These are phyloP conservation scores for Drosophila punjabiensis DNA, from an alignment of 1,140 invertebrate species.

Conservation along the genomic window DNA sequence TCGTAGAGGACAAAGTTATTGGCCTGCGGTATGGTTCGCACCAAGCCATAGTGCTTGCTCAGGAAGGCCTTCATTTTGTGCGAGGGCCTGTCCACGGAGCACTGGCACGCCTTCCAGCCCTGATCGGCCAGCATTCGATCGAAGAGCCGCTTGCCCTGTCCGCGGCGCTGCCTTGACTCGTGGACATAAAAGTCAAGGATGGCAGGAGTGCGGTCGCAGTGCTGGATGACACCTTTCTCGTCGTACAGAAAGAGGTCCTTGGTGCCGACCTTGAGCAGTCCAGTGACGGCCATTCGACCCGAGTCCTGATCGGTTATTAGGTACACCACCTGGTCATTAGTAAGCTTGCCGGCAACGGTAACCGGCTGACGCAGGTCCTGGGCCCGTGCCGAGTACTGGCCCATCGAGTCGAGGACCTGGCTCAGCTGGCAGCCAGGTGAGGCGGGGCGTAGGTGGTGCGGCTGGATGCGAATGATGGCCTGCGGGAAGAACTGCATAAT, in stretches of 20 bases:
- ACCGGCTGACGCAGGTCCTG: slow-evolving; percentile 31
- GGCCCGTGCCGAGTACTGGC: slow-evolving; percentile 34
- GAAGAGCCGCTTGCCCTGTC: slow-evolving; percentile 91
- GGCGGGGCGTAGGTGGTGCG: neutral
- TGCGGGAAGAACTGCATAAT: slow-evolving; percentile 26
- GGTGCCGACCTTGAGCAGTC: slow-evolving; percentile 92
- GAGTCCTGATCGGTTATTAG: slow-evolving; percentile 76
- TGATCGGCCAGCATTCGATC: slow-evolving; percentile 91
- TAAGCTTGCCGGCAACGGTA: slow-evolving; percentile 23
- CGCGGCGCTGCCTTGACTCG: slow-evolving; percentile 91
- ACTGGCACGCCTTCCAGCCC: slow-evolving; percentile 88
- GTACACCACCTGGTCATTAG: slow-evolving; percentile 31
- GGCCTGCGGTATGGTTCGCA: slow-evolving; percentile 91
- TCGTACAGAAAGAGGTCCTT: slow-evolving; percentile 94
- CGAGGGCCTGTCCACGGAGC: slow-evolving; percentile 96
- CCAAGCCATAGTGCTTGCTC: slow-evolving; percentile 91
- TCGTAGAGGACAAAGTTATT: slow-evolving; percentile 95
- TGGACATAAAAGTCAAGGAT: slow-evolving; percentile 95
- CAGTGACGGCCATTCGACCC: slow-evolving; percentile 89
- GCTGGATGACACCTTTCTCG: slow-evolving; percentile 86
- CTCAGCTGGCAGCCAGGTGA: neutral
- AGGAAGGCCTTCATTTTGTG: slow-evolving; percentile 93
- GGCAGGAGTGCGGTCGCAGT: slow-evolving; percentile 89
- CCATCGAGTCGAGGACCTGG: slow-evolving; percentile 38
- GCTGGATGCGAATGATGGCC: slow-evolving; percentile 31